A percentile compares a stretch with the other conserved stretches of the same genome.
phyloP scores from a whole-genome alignment of 2,797 vertebrate genomes.

The Microctenopoma steveboyesi region DNA sequence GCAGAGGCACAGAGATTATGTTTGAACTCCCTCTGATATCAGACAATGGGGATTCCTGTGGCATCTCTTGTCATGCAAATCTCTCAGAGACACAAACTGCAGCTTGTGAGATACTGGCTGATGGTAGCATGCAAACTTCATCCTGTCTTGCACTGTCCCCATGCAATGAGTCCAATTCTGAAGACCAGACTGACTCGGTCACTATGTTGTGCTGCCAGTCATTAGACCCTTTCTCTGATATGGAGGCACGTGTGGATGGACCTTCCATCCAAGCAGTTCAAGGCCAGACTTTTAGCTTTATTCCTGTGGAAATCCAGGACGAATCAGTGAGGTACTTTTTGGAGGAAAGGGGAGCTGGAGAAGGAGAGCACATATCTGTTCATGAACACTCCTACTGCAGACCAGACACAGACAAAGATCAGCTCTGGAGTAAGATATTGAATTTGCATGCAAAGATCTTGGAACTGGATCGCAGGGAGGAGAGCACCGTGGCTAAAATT shows the following conservation, averaged over 20 bases:
- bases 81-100: constrained; percentile 23
- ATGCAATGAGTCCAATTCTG: neutral
- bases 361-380: constrained; percentile 55
- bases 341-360: constrained; percentile 48
- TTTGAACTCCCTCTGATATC: constrained; percentile 19
- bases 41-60: neutral
- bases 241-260: constrained; percentile 17
- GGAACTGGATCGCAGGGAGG: constrained; percentile 86
- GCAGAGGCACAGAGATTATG: constrained; percentile 8
- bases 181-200: constrained; percentile 33
- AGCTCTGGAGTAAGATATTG: constrained; percentile 88
- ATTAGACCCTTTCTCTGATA: neutral
- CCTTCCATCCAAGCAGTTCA: constrained; percentile 32
- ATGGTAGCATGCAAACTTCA: neutral
- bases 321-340: neutral
- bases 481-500: constrained; percentile 84
- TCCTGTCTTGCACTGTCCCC: constrained; percentile 8
- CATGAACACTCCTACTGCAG: constrained; percentile 89
- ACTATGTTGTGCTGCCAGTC: constrained; percentile 53
- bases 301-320: constrained; percentile 47
- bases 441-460: constrained; percentile 87
- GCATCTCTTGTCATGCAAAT: constrained; percentile 3
- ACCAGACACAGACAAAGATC: constrained; percentile 82
- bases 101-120: constrained; percentile 21
- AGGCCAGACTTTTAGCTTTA: constrained; percentile 49